phyloP scores from a whole-genome alignment of 2,797 vertebrate species.

The Enteromius treurensis region DNA sequence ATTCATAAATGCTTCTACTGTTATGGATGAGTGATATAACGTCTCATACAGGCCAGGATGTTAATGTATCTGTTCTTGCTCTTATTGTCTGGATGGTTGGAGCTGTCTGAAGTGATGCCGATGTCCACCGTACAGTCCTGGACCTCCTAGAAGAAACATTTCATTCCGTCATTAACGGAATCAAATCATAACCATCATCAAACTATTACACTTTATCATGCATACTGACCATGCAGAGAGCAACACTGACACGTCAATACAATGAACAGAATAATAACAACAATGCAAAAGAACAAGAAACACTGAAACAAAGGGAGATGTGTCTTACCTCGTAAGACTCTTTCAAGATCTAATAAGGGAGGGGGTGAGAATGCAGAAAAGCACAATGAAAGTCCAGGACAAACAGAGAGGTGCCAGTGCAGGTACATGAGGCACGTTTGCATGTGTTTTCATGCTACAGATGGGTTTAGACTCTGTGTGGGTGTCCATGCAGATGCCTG shows the following conservation, averaged over 20 bases:
- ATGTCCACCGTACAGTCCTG: slow-evolving; percentile 92
- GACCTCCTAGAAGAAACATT: slow-evolving; percentile 82
- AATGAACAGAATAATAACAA: slow-evolving; percentile 59
- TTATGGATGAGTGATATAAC: background rate
- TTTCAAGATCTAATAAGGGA: slow-evolving; percentile 97
- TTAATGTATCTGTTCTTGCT: slow-evolving; percentile 97
- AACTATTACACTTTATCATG: background rate
- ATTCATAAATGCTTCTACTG: background rate
- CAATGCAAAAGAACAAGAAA: slow-evolving; percentile 59
- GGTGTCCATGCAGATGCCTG: slow-evolving; percentile 24
- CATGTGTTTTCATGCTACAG: slow-evolving; percentile 33
- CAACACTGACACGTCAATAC: slow-evolving; percentile 60
- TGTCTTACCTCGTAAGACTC: slow-evolving; percentile 98
- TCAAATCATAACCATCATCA: background rate
- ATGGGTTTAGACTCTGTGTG: slow-evolving; percentile 16
- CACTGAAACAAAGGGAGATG: slow-evolving; percentile 74
- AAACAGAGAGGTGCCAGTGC: slow-evolving; percentile 56
- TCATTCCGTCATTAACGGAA: background rate
- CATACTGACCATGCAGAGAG: slow-evolving; percentile 30
- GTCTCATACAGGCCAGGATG: slow-evolving; percentile 90
- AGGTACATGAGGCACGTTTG: slow-evolving; percentile 16
- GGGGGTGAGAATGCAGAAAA: slow-evolving; percentile 93
- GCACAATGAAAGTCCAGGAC: slow-evolving; percentile 89
- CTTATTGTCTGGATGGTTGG: slow-evolving; percentile 94
- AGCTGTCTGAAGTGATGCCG: slow-evolving; percentile 91